Evolutionary conservation across 2,888 invertebrate species (phyloP).

Genomic region (Zygogramma bicolorata): DNA sequence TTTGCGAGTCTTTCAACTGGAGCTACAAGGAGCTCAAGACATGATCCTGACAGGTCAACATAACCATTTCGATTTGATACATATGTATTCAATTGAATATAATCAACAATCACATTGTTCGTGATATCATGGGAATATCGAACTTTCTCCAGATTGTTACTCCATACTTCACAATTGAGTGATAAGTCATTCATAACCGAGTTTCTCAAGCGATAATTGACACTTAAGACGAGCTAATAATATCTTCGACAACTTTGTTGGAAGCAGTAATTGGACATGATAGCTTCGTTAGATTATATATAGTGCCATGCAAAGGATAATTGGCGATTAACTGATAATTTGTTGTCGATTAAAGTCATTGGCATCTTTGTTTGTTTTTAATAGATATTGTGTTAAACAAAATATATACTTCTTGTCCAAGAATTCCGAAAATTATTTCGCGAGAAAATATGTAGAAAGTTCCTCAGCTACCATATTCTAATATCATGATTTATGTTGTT

Average conservation of each 20-base stretch:
- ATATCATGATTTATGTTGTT: too few species aligned
- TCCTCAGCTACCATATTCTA: too few species aligned
- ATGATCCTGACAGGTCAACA: too few species aligned
- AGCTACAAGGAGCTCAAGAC: too few species aligned
- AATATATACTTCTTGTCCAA: too few species aligned
- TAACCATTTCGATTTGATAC: background rate
- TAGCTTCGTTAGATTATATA: background rate
- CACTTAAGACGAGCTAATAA: background rate
- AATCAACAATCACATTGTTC: background rate
- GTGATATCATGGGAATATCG: background rate
- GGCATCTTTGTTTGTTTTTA: background rate
- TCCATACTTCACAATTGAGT: background rate
- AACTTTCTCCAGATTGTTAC: background rate
- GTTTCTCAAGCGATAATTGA: background rate
- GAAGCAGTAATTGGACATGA: background rate
- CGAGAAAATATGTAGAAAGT: too few species aligned
- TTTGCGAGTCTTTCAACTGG: too few species aligned
- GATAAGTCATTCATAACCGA: background rate
- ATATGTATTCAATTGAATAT: background rate
- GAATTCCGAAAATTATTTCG: too few species aligned
- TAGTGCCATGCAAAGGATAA: background rate
- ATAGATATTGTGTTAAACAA: too few species aligned
- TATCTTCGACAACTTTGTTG: background rate
- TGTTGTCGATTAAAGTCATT: background rate
- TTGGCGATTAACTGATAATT: background rate